These are phyloP conservation scores for Heterodera filipjevi DNA, from an alignment of 2,888 invertebrate species.

Conservation along the genomic window DNA sequence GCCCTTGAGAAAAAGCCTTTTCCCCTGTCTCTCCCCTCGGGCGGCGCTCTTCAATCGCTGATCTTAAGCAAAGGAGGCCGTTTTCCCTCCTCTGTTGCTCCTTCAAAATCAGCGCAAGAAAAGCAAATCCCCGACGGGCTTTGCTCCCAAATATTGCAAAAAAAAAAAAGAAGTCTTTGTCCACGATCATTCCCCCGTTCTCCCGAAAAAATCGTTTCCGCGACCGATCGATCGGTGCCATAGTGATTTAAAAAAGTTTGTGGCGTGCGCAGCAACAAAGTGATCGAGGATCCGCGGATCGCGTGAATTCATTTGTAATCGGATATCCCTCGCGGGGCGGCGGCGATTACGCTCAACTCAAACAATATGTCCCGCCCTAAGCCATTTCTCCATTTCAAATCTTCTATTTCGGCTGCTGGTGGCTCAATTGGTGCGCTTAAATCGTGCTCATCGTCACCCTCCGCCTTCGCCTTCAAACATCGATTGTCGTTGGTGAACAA, in stretches of 20 bases:
- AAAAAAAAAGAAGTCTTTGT: neutral
- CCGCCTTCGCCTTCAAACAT: neutral
- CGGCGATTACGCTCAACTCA: neutral
- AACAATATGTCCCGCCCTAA: slow-evolving; percentile 13
- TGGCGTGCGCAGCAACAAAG: neutral
- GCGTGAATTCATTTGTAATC: neutral
- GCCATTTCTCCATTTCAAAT: slow-evolving; percentile 13
- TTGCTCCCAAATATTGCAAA: neutral
- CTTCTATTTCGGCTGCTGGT: slow-evolving; percentile 6
- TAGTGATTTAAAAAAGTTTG: neutral
- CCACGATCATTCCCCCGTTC: neutral
- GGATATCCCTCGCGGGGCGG: neutral
- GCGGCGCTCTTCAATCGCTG: neutral
- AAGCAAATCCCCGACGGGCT: neutral
- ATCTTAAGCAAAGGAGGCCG: neutral
- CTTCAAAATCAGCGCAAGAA: neutral
- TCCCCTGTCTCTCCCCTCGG: neutral
- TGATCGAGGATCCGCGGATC: neutral
- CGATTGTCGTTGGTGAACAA: neutral
- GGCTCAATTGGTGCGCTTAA: neutral
- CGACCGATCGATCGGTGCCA: neutral
- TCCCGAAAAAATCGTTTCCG: neutral
- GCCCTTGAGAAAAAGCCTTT: neutral
- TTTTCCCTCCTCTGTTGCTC: neutral
- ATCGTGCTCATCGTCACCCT: neutral